Evolutionary conservation across 2,113 vertebrate species (phyloP).

Genomic region (Gallinago media): DNA sequence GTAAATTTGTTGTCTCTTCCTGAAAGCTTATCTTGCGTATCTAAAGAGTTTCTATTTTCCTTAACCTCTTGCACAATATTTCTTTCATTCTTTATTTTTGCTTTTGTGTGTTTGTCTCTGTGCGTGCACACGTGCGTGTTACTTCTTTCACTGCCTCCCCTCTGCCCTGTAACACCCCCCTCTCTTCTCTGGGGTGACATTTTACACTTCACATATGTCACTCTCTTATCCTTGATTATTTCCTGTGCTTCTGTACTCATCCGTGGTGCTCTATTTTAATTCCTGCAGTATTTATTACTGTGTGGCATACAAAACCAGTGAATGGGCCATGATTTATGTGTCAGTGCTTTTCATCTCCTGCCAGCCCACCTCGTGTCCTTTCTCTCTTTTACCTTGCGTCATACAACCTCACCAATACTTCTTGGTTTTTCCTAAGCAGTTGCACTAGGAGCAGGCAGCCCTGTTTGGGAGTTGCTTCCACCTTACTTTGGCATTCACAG

Average conservation of each 20-base stretch:
- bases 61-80: neutral
- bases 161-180: neutral
- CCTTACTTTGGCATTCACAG: neutral
- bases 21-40: neutral
- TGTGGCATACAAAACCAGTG: neutral
- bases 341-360: neutral
- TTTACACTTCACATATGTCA: neutral
- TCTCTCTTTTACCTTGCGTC: neutral
- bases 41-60: conserved; percentile 30
- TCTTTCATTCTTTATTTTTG: neutral
- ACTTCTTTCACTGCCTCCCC: neutral
- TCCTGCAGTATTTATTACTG: neutral
- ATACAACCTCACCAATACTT: neutral
- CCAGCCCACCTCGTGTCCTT: neutral
- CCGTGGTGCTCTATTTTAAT: neutral
- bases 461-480: neutral
- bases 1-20: neutral
- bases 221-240: neutral
- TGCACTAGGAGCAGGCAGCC: neutral
- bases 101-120: neutral
- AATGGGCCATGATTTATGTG: neutral
- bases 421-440: neutral
- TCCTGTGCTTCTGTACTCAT: neutral
- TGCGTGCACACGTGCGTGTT: fast-evolving
- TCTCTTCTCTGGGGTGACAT: neutral